Conservation (phyloP, 2,797 vertebrate species). For the Apodemus agrarius region DNA sequence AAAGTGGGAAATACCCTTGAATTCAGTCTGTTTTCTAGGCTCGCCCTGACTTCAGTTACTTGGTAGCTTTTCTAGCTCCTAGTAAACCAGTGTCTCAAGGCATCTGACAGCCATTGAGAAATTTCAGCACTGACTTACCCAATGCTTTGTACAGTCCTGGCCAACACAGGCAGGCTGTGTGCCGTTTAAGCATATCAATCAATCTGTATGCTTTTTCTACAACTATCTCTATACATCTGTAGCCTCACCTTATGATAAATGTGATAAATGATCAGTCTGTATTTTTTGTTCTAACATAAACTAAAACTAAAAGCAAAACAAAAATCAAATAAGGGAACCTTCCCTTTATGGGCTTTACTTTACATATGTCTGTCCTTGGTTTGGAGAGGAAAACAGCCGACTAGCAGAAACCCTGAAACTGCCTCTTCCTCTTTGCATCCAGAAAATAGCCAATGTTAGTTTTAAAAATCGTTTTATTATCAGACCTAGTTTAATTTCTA, state of each 20-base stretch:
- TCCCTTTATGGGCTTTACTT: background rate
- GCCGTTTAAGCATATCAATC: background rate
- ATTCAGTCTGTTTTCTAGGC: background rate
- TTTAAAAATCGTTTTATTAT: background rate
- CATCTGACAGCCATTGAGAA: background rate
- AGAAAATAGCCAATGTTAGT: background rate
- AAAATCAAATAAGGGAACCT: background rate
- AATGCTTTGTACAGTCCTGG: background rate
- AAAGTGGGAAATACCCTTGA: no score
- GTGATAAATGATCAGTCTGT: background rate
- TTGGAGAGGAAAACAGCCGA: background rate
- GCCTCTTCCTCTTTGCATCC: background rate
- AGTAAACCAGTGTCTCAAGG: background rate
- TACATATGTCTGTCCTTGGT: background rate
- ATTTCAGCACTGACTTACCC: background rate
- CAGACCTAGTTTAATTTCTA: background rate
- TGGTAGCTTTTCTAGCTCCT: conserved; percentile 25
- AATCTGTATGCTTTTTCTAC: background rate
- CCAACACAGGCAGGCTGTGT: background rate
- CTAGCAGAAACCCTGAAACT: background rate
- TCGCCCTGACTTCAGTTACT: background rate
- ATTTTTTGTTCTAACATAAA: conserved; percentile 11
- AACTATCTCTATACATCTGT: background rate
- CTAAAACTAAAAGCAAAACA: conserved; percentile 5
- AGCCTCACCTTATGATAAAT: conserved; percentile 28